A percentile compares a stretch with the other conserved stretches of the same genome.
Evolutionary conservation across 2,113 vertebrate genomes (phyloP).

Genomic region (Canis aureus): DNA sequence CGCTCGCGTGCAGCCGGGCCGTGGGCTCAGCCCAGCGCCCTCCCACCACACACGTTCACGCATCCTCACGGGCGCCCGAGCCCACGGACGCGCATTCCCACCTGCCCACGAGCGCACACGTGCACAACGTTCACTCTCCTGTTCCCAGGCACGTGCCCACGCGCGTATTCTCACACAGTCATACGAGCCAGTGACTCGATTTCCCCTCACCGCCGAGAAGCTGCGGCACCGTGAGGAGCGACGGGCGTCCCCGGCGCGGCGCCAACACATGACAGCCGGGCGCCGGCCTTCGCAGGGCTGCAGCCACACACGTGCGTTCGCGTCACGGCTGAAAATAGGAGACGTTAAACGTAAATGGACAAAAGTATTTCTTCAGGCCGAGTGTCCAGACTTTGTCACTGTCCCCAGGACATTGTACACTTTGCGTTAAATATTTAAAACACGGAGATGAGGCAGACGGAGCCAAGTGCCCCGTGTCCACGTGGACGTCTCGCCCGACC

Average conservation of each 20-base stretch:
- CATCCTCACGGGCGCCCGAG: no score
- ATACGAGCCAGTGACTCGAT: fast-evolving
- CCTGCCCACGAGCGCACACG: no score
- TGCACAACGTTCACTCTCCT: no score
- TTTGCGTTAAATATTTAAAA: slow-evolving; percentile 62
- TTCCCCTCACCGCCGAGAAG: background rate
- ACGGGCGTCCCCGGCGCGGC: no score
- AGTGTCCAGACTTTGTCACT: background rate
- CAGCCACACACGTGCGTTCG: no score
- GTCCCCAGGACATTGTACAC: slow-evolving; percentile 51
- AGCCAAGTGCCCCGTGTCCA: background rate
- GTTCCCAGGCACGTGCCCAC: no score
- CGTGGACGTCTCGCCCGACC: background rate
- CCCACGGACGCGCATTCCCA: no score
- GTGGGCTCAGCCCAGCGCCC: no score
- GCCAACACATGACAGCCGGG: no score
- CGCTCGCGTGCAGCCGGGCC: no score
- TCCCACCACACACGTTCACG: no score
- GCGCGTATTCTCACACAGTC: background rate
- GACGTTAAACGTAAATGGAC: slow-evolving; percentile 36
- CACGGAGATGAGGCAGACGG: slow-evolving; percentile 53
- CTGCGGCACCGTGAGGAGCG: background rate
- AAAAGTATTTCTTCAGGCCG: background rate
- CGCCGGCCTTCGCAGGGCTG: no score
- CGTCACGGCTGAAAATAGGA: slow-evolving; percentile 39